These are phyloP conservation scores for Verasper variegatus DNA, from an alignment of 2,113 vertebrate species.

Conservation along the genomic window DNA sequence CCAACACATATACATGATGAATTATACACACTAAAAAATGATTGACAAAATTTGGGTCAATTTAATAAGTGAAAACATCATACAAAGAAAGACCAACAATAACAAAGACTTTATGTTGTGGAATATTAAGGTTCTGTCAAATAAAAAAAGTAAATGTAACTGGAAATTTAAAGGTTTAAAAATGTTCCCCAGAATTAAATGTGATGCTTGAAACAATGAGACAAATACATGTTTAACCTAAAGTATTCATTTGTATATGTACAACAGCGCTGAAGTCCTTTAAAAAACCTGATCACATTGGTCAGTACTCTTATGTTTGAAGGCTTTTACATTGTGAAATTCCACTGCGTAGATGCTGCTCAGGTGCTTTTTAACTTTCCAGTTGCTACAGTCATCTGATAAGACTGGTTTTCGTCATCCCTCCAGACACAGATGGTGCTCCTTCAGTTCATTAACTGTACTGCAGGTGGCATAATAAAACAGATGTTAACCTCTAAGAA, in stretches of 20 bases:
- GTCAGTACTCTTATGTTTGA: not conserved
- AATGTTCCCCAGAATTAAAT: slow-evolving; percentile 22
- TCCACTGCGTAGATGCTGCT: too few relatives aligned
- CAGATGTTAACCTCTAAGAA: too few relatives aligned
- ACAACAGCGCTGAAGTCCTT: slow-evolving; percentile 49
- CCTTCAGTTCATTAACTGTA: too few relatives aligned
- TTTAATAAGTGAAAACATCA: slow-evolving; percentile 74
- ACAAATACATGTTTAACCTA: slow-evolving; percentile 49
- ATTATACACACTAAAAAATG: not conserved
- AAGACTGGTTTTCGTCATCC: too few relatives aligned
- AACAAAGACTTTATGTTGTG: slow-evolving; percentile 17
- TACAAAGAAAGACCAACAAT: slow-evolving; percentile 61
- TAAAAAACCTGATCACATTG: slow-evolving; percentile 16
- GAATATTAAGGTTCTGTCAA: not conserved
- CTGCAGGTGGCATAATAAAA: too few relatives aligned
- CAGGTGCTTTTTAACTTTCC: too few relatives aligned
- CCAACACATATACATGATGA: not conserved
- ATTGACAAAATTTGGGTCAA: slow-evolving; percentile 34
- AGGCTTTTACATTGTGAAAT: too few relatives aligned
- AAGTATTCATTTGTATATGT: slow-evolving; percentile 46
- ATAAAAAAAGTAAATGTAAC: slow-evolving; percentile 30
- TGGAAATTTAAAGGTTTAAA: slow-evolving; percentile 49
- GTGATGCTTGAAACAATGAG: slow-evolving; percentile 28
- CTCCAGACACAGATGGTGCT: too few relatives aligned
- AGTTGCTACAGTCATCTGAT: too few relatives aligned